Base-by-base conservation (phyloP, 30 jellyfish, hydroid and myxozoan genomes). In the Catostylus mosaicus region DNA sequence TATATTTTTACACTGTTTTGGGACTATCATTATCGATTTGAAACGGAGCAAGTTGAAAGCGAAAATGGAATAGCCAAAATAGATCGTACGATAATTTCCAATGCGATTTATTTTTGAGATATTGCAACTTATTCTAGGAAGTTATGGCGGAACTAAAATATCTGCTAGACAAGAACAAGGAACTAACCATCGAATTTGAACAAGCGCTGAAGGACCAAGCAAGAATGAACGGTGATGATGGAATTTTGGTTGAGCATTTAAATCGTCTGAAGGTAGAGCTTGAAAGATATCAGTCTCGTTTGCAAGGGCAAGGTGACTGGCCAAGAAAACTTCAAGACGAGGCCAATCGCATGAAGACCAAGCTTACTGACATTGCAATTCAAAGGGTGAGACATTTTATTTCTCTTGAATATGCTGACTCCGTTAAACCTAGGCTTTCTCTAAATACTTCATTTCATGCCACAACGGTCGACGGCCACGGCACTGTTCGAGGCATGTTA, bases 301-400 rank as follows among this genome's bases (percentile, higher is more conserved):
- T 24, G 35, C 64, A 69, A 23, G 33, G 60, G 32, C 27, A 67
- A n/a, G 66, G 82, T 0, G 82, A 45, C 6, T 69, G 27, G 62
- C 66, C 82, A 3, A 38, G 82, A 8, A 45, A 35, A 38, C 83
- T 72, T 51, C 48, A 35, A 27, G 83, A 72, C 19, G 83, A 72
- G 83, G 70, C 83, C 34, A 35, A 72, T 27, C 67, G 83, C 29
- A 23, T 72, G 23, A 72, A 72, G 46, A 46, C 64, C 50, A 72
- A 72, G 83, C 69, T 72, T 0, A 72, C 83, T 4, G 46, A 46
- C 35, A 43, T 72, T 32, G 83, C 83, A 9, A 46, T 72, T 30
- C 83, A 45, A 32, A 30, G 83, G 83, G 83, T 72, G 30, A 40
- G 83, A 22, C 9, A 6, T 26, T 67, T 7, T 40, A n/a, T n/a